Evolutionary conservation across 1,140 invertebrate species (phyloP), one percentile per base, ranked within the genome.

Genomic region (Drosophila melanica): DNA sequence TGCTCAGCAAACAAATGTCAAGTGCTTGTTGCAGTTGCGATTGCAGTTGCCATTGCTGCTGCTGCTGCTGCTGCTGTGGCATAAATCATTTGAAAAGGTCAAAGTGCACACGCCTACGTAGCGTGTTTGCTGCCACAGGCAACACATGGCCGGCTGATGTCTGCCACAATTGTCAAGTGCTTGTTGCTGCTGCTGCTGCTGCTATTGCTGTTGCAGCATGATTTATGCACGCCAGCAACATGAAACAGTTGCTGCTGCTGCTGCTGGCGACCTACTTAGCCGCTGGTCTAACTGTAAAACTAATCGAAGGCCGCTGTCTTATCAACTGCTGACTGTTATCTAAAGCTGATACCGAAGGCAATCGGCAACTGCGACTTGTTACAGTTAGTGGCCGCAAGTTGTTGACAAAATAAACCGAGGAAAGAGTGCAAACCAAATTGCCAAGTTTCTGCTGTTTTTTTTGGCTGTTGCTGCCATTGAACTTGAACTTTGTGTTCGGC

Each of bases 61-160:
- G 53, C n/a, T 63, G 64, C 45, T 59, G 60, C 59, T 6, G 16
- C 48, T 51, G 69, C 69, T 35, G 59, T 14, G 27, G 57, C 79
- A 82, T 82, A 82, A 82, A 82, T 82, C 80, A 82, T 71, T 63
- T 51, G 50, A 55, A 82, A 79, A 82, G 80, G 80, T 82, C 80
- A 82, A 62, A 82, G 80, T 50, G 80, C 75, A 71, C 62, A 78
- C 77, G 77, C 78, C 78, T 50, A 81, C 66, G 37, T 37, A 12
- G 76, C 64, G 39, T 74, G 65, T 48, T 27, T 45, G 44, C 33
- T 48, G 70, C 54, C 48, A 69, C 47, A 44, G 41, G 42, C 75
- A 64, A 78, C 77, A 81, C 71, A 79, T 82, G 80, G 66, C 33
- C 37, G 59, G 66, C 80, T 33, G 75, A 82, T 82, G 80, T 75